Evolutionary conservation across 2,113 vertebrate species (phyloP), one percentile per base, ranked within the genome.

Genomic region (Arothron firmamentum): DNA sequence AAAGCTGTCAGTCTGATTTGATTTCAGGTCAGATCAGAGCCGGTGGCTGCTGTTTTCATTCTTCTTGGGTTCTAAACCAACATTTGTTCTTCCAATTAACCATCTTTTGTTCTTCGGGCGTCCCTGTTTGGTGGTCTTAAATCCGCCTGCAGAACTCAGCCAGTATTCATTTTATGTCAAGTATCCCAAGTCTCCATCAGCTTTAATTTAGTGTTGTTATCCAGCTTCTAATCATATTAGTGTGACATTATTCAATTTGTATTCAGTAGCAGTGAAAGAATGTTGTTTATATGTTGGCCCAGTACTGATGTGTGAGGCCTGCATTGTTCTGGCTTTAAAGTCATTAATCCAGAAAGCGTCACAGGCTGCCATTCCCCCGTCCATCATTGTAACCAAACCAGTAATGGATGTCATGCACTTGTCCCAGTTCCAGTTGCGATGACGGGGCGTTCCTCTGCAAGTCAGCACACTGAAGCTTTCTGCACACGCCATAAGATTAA

Each of bases 371-470:
- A 60, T 76, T 65, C 77, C 68, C 59, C 52, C 25, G 70, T 59
- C 67, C 2, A 28, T 73, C 73, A 65, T 52, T 61, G 66, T 69
- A 51, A 71, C 65, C 66, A 16, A 59, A 38, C 56, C 78, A 52
- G 48, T 81, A 87, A 86, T 86, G 72, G 69, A 58, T 77, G 82
- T 79, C 78, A 79, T 72, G 73, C 79, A 52, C 74, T 80, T 72
- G 80, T 75, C 73, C 45, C 15, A 0, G 9, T 51, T 52, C 77
- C 83, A 76, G 28, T 62, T 59, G 43, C 54, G 38, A 66, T 45
- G 13, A 9, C 18, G 48, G 51, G 58, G 14, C 28, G 15, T 49
- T 31, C 4, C 42, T 57, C 55, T 31, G 52, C 38, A 56, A 53
- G 59, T 43, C 14, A 13, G 64, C 62, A 66, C 52, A 56, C 21